phyloP scores from a whole-genome alignment of 2,888 invertebrate species.

The Pristionchus fissidentatus region DNA sequence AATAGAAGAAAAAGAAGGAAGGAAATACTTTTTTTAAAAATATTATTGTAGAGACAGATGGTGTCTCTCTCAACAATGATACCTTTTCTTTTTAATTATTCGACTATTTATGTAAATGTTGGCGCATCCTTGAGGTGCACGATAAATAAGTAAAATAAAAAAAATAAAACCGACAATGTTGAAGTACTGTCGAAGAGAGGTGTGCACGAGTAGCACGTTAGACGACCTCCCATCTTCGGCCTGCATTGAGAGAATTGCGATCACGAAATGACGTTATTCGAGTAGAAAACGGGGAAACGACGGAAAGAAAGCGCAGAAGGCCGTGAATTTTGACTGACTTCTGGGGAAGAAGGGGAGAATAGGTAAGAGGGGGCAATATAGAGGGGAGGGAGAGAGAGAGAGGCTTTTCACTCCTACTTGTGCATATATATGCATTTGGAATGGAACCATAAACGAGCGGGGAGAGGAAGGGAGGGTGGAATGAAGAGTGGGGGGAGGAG shows the following conservation, averaged over 20 bases:
- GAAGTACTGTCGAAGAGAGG: slow-evolving; percentile 36
- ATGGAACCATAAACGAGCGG: slow-evolving; percentile 43
- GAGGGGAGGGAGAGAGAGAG: not conserved
- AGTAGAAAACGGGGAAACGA: not conserved
- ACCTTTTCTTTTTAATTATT: not conserved
- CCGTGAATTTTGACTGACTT: not conserved
- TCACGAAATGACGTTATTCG: not conserved
- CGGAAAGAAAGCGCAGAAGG: not conserved
- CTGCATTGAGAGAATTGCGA: not conserved
- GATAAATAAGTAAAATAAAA: not conserved
- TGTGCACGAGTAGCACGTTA: slow-evolving; percentile 39
- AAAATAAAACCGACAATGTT: slow-evolving; percentile 18
- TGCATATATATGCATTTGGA: slow-evolving; percentile 42
- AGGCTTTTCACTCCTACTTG: slow-evolving; percentile 39
- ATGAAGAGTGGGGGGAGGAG: slow-evolving; percentile 8
- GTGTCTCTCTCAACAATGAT: not conserved
- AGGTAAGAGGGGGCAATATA: slow-evolving; percentile 14
- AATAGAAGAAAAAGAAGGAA: not conserved
- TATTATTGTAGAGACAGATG: too few relatives aligned
- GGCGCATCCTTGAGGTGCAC: too few relatives aligned
- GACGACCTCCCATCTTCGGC: slow-evolving; percentile 41
- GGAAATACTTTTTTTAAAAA: too few relatives aligned
- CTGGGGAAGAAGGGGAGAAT: not conserved
- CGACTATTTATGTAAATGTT: too few relatives aligned
- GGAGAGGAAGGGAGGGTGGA: slow-evolving; percentile 1